A percentile compares a stretch with the other conserved stretches of the same genome.
Conservation (phyloP, 2,797 vertebrate genomes). For the Chiloscyllium punctatum region DNA sequence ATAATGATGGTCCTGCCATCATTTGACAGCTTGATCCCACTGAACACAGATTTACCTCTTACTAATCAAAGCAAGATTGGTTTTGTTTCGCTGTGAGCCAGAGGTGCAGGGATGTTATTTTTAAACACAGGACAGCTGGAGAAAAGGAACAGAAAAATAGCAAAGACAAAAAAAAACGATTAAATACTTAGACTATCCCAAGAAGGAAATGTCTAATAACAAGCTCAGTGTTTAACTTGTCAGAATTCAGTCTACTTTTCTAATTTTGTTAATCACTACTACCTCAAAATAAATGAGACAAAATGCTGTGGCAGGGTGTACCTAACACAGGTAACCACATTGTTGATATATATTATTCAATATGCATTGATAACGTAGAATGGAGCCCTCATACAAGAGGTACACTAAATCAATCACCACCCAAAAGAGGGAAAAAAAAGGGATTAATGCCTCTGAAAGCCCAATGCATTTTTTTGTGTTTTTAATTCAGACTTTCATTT, state of each 20-base stretch:
- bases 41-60: background rate
- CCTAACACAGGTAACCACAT: background rate
- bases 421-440: background rate
- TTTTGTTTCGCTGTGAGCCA: background rate
- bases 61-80: background rate
- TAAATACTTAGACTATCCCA: background rate
- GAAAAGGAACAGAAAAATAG: background rate
- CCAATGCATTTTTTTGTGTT: background rate
- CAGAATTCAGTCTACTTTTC: background rate
- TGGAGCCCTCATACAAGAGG: background rate
- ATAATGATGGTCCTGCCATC: background rate
- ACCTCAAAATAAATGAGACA: background rate
- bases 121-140: background rate
- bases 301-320: background rate
- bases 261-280: background rate
- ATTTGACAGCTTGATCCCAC: background rate
- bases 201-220: background rate
- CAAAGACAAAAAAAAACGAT: background rate
- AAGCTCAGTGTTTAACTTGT: background rate
- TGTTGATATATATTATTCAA: background rate
- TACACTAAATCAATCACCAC: background rate
- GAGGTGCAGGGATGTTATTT: background rate
- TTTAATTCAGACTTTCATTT: background rate
- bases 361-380: background rate
- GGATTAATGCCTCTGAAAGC: background rate